These are phyloP conservation scores for Phylloscopus trochiloides DNA, from an alignment of 2,113 vertebrate species.

Conservation along the genomic window DNA sequence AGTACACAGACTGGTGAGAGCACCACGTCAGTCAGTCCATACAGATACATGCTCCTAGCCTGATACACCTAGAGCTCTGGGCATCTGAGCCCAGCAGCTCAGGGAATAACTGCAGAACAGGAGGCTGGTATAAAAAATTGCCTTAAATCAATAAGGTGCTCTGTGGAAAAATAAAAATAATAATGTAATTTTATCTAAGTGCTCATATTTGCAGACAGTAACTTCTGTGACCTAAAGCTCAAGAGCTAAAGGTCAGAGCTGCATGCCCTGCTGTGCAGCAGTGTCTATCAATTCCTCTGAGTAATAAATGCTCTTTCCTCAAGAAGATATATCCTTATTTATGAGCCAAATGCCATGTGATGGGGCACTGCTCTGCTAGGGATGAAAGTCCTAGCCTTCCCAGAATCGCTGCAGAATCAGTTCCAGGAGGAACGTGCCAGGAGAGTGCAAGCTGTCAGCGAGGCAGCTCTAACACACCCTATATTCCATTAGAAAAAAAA, in stretches of 20 bases:
- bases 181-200: not conserved
- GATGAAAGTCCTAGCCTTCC: not conserved
- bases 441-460: not conserved
- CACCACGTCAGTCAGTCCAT: fast-evolving
- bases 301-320: not conserved
- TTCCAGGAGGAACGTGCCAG: not conserved
- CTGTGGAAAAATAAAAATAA: not conserved
- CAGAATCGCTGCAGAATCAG: fast-evolving
- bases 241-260: not conserved
- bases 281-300: not conserved
- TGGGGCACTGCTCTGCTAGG: fast-evolving
- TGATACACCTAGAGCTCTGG: fast-evolving
- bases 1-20: not conserved
- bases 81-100: not conserved
- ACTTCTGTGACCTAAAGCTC: not conserved
- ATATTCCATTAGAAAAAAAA: not conserved
- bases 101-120: not conserved
- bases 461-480: not conserved
- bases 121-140: fast-evolving
- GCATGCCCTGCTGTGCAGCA: not conserved
- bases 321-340: not conserved
- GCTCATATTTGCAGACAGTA: not conserved
- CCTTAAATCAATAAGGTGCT: not conserved
- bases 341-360: not conserved
- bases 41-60: fast-evolving